phyloP scores from a whole-genome alignment of 2,113 vertebrate genomes.

The Gymnarchus niloticus region DNA sequence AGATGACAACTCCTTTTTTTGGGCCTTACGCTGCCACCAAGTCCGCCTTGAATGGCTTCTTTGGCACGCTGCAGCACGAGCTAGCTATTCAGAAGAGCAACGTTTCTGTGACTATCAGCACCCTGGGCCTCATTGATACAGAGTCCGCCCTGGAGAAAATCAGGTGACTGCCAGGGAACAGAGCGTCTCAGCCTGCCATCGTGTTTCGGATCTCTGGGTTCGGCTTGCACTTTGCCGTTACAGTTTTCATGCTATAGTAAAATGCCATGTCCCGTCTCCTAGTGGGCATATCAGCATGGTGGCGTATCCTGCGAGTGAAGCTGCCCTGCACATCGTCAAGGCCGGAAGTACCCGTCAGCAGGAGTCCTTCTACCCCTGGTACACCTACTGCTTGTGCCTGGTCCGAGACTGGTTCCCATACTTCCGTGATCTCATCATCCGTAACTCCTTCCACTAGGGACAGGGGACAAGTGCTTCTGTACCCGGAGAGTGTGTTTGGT shows the following conservation, averaged over 20 bases:
- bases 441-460: slow-evolving; percentile 44
- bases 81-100: slow-evolving; percentile 53
- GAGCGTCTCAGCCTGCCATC: not conserved
- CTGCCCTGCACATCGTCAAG: slow-evolving; percentile 49
- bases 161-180: slow-evolving; percentile 39
- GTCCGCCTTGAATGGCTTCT: slow-evolving; percentile 63
- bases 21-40: slow-evolving; percentile 55
- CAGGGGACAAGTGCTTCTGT: not conserved
- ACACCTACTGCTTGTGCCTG: slow-evolving; percentile 37
- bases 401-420: slow-evolving; percentile 49
- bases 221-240: not conserved
- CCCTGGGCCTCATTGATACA: slow-evolving; percentile 57
- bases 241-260: not conserved
- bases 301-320: slow-evolving; percentile 48
- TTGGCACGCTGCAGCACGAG: slow-evolving; percentile 54
- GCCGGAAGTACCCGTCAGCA: slow-evolving; percentile 27
- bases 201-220: not conserved
- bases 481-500: not conserved
- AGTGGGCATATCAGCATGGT: slow-evolving; percentile 40
- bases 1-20: slow-evolving; percentile 48
- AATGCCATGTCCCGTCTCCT: not conserved
- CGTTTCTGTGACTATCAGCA: slow-evolving; percentile 52
- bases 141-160: slow-evolving; percentile 42
- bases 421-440: slow-evolving; percentile 35
- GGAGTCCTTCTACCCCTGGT: slow-evolving; percentile 54